phyloP scores from a whole-genome alignment of 2,113 vertebrate species.

The Colaptes auratus region DNA sequence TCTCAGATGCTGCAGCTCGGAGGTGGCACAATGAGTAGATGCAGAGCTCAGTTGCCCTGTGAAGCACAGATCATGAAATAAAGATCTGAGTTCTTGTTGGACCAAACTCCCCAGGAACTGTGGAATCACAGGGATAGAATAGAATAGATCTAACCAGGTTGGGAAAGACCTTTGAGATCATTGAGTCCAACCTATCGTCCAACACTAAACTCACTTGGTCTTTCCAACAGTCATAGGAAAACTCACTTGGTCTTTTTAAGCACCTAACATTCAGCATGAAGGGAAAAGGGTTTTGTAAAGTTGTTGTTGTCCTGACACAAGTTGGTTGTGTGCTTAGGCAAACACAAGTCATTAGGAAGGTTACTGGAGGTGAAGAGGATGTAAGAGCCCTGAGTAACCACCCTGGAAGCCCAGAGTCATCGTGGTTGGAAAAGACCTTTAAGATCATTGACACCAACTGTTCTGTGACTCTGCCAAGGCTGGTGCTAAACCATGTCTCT shows the following conservation, averaged over 20 bases:
- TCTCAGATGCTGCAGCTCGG: background rate
- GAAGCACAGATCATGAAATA: background rate
- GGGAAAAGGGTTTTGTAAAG: background rate
- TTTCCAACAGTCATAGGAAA: background rate
- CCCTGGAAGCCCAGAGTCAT: too few relatives aligned
- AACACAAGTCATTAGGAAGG: background rate
- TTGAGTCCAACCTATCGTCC: too few relatives aligned
- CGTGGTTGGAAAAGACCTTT: too few relatives aligned
- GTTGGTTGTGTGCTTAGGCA: fast-evolving
- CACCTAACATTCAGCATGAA: background rate
- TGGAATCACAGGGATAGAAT: background rate
- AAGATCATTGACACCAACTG: too few relatives aligned
- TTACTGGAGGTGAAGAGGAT: background rate
- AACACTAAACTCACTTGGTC: background rate
- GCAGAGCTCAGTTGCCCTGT: background rate
- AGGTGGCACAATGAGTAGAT: background rate
- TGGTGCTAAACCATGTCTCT: too few relatives aligned
- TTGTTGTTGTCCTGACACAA: background rate
- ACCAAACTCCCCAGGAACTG: background rate
- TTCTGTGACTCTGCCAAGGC: too few relatives aligned
- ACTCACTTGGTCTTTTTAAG: background rate
- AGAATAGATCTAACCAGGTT: too few relatives aligned
- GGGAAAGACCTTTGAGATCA: too few relatives aligned
- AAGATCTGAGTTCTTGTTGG: background rate
- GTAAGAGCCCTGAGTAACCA: fast-evolving